Conservation (phyloP, 2,888 invertebrate species). For the Eupithecia subumbrata region DNA sequence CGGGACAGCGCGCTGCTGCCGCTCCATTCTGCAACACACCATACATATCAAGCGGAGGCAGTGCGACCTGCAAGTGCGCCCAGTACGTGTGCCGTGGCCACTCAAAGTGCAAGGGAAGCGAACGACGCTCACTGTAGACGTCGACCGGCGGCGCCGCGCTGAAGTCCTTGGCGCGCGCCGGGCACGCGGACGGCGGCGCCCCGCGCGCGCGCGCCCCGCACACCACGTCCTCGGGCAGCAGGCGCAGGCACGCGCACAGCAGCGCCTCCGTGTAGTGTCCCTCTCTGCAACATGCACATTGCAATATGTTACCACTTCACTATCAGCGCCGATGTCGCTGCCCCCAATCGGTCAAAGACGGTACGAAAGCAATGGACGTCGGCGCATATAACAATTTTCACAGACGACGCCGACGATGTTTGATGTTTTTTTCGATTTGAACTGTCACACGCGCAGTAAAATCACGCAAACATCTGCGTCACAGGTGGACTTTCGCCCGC, state of each 20-base stretch:
- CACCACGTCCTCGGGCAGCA: constrained; percentile 58
- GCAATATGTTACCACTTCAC: neutral
- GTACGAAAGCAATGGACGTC: neutral
- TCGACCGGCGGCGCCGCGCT: constrained; percentile 2
- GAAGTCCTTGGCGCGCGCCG: constrained; percentile 36
- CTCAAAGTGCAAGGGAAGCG: no score
- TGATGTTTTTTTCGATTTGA: neutral
- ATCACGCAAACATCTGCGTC: no score
- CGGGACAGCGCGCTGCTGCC: constrained; percentile 80
- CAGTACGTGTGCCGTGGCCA: neutral
- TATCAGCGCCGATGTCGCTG: neutral
- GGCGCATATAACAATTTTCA: no score
- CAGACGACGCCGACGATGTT: no score
- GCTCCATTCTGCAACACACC: constrained; percentile 25
- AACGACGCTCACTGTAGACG: constrained; percentile 46
- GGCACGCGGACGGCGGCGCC: neutral
- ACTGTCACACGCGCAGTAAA: neutral
- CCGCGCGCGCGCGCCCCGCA: constrained; percentile 40
- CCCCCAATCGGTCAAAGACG: neutral
- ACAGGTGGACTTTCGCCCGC: no score
- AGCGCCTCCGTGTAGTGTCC: neutral
- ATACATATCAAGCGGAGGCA: neutral
- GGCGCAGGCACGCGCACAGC: constrained; percentile 50
- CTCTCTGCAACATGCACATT: neutral
- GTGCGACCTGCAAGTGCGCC: no score